These are phyloP conservation scores for Poecilobothrus nobilitatus DNA, from an alignment of 2,888 invertebrate genomes.

Conservation along the genomic window DNA sequence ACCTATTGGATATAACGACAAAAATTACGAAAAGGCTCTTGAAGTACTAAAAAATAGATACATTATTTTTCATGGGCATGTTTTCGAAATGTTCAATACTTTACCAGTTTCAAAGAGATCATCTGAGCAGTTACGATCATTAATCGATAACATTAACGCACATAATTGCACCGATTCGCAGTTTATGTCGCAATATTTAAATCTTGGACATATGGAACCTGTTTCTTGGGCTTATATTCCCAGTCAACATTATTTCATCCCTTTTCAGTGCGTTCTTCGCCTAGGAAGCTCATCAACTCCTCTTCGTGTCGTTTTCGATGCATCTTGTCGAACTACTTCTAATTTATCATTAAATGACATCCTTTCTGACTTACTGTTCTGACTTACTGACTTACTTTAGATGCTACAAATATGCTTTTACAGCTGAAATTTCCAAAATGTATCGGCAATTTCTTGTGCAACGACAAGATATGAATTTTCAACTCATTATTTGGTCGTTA, in stretches of 20 bases:
- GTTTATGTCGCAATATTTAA: slow-evolving; percentile 17
- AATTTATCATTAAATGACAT: slow-evolving; percentile 19
- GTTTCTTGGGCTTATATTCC: neutral
- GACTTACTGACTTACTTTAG: slow-evolving; percentile 13
- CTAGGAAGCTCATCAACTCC: slow-evolving; percentile 17
- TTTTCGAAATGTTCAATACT: no score
- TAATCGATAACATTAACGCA: no score
- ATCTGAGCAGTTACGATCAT: no score
- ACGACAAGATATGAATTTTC: neutral
- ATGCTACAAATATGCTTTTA: slow-evolving; percentile 21
- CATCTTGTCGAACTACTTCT: slow-evolving; percentile 3
- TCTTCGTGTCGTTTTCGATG: slow-evolving; percentile 17
- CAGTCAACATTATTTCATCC: slow-evolving; percentile 14
- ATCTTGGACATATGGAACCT: slow-evolving; percentile 13
- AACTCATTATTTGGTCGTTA: no score
- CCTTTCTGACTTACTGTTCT: slow-evolving; percentile 12
- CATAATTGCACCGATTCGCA: no score
- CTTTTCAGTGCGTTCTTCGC: slow-evolving; percentile 17
- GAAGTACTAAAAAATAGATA: no score
- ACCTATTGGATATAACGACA: no score
- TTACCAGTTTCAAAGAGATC: no score
- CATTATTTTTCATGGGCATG: no score
- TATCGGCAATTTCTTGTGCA: slow-evolving; percentile 12
- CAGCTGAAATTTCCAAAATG: slow-evolving; percentile 20
- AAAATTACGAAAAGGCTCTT: no score